These are phyloP conservation scores for Dynastes maya DNA, from an alignment of 2,888 invertebrate species.

Conservation along the genomic window DNA sequence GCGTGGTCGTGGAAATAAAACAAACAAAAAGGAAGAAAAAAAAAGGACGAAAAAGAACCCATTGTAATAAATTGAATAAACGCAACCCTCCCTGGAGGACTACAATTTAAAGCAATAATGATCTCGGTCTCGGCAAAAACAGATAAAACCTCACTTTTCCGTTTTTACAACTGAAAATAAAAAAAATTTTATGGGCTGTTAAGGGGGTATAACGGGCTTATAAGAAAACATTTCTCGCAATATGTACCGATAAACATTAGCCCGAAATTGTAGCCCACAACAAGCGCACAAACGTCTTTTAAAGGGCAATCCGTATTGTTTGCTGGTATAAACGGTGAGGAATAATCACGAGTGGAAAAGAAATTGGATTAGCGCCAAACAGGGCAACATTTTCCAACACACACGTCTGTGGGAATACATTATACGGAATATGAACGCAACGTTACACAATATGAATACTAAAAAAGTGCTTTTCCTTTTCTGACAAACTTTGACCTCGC, in stretches of 20 bases:
- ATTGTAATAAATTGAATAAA: slow-evolving; percentile 45
- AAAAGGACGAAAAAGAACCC: not conserved
- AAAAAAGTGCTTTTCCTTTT: not conserved
- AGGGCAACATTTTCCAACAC: not conserved
- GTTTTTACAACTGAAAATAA: slow-evolving; percentile 51
- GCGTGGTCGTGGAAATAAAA: slow-evolving; percentile 26
- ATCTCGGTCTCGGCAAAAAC: slow-evolving; percentile 40
- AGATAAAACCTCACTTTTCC: slow-evolving; percentile 50
- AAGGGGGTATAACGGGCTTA: slow-evolving; percentile 44
- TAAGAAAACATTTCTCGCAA: slow-evolving; percentile 50
- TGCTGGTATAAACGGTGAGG: slow-evolving; percentile 21
- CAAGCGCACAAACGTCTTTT: slow-evolving; percentile 33
- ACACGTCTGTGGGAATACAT: not conserved
- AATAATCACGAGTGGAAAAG: slow-evolving; percentile 19
- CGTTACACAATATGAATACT: not conserved
- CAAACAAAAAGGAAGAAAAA: slow-evolving; percentile 29
- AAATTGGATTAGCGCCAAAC: slow-evolving; percentile 16
- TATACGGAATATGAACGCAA: not conserved
- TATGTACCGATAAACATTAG: slow-evolving; percentile 44
- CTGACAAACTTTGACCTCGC: not conserved
- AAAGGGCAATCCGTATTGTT: slow-evolving; percentile 34
- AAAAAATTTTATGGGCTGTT: slow-evolving; percentile 50
- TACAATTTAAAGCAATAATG: slow-evolving; percentile 49
- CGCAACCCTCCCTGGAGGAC: slow-evolving; percentile 38
- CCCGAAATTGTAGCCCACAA: slow-evolving; percentile 29